Percentiles rank a stretch among this genome's conserved stretches.
These are phyloP conservation scores for Parotocinclus haroldoi DNA, from an alignment of 2,797 vertebrate genomes.

Conservation along the genomic window DNA sequence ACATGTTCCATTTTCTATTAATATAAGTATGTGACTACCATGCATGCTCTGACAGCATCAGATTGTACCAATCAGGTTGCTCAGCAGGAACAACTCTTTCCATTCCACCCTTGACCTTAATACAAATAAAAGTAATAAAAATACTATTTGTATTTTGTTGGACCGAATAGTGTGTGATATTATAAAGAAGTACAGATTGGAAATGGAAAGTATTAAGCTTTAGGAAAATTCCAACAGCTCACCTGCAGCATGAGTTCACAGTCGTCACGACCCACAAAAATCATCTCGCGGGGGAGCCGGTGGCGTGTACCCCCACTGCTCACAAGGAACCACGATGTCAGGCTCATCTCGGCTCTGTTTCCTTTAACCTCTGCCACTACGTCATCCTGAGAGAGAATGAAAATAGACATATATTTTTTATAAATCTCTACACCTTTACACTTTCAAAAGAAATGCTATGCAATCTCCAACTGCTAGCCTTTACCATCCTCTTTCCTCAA, in stretches of 20 bases:
- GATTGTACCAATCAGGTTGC: slow-evolving; percentile 22
- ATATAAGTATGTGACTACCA: slow-evolving; percentile 53
- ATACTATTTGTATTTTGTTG: not conserved
- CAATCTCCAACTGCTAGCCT: too few species aligned
- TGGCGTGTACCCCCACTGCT: slow-evolving; percentile 96
- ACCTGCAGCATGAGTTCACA: slow-evolving; percentile 99
- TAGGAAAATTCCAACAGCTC: slow-evolving; percentile 44
- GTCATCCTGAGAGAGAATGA: slow-evolving; percentile 68
- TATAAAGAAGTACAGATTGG: not conserved
- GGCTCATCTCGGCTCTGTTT: slow-evolving; percentile 70
- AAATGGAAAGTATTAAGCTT: not conserved
- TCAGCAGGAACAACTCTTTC: not conserved
- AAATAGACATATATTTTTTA: not conserved
- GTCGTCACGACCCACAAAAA: slow-evolving; percentile 97
- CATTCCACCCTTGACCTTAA: too few species aligned
- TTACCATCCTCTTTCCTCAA: too few species aligned
- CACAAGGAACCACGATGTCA: slow-evolving; percentile 97
- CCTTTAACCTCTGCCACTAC: slow-evolving; percentile 55
- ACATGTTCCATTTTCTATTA: slow-evolving; percentile 75
- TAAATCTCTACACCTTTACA: too few species aligned
- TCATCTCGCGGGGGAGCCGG: slow-evolving; percentile 96
- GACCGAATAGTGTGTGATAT: not conserved
- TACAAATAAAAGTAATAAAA: not conserved
- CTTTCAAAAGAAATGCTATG: too few species aligned
- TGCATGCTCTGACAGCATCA: slow-evolving; percentile 21